phyloP scores from a whole-genome alignment of 2,888 invertebrate species.

The Thelaira solivaga region DNA sequence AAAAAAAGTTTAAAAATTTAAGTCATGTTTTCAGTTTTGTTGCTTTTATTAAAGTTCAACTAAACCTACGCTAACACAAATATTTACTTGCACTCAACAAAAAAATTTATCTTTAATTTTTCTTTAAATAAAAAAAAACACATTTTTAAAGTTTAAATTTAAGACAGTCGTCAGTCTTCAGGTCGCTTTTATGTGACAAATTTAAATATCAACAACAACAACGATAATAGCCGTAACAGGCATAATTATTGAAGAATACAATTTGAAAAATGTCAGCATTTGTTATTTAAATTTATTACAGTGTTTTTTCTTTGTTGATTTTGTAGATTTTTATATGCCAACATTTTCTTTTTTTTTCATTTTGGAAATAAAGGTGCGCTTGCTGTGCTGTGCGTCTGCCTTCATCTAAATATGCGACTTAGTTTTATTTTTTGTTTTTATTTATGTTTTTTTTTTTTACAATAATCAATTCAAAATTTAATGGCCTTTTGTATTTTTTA shows the following conservation, averaged over 20 bases:
- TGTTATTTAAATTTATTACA: constrained; percentile 46
- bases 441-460: not conserved
- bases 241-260: constrained; percentile 5
- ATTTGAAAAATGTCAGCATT: constrained; percentile 55
- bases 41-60: constrained; percentile 32
- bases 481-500: not conserved
- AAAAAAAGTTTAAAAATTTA: too few relatives aligned
- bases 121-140: not conserved
- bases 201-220: not conserved
- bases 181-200: not conserved
- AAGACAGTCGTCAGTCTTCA: not conserved
- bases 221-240: not conserved
- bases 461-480: not conserved
- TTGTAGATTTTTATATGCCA: constrained; percentile 26
- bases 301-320: not conserved
- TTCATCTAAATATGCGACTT: not conserved
- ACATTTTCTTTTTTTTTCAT: too few relatives aligned
- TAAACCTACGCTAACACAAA: constrained; percentile 17
- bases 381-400: constrained; percentile 17
- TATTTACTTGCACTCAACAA: not conserved
- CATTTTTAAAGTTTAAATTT: constrained; percentile 21
- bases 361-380: too few relatives aligned
- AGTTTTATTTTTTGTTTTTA: too few relatives aligned
- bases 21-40: not conserved
- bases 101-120: not conserved